Conservation (phyloP, 2,113 vertebrate genomes). For the Cebus imitator region DNA sequence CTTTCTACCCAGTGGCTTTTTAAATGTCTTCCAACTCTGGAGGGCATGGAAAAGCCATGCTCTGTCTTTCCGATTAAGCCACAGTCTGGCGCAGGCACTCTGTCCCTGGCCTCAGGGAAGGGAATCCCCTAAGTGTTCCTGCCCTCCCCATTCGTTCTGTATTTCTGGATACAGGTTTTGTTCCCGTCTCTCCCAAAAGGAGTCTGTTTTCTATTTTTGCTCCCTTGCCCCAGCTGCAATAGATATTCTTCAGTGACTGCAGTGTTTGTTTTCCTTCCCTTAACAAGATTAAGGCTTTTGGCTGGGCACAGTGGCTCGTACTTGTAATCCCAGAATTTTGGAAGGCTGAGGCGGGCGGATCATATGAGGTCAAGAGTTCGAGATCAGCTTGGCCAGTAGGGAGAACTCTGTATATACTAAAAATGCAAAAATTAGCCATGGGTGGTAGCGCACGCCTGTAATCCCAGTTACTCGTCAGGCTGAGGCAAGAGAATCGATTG, state of each 20-base stretch:
- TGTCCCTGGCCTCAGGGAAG: not conserved
- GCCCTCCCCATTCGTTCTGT: accelerated
- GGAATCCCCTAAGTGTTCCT: not conserved
- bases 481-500: too few species aligned
- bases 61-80: not conserved
- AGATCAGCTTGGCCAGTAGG: too few species aligned
- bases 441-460: too few species aligned
- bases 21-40: too few species aligned
- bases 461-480: too few species aligned
- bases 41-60: not conserved
- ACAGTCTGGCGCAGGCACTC: too few species aligned
- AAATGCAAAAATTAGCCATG: too few species aligned
- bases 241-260: not conserved
- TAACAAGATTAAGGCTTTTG: not conserved
- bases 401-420: too few species aligned
- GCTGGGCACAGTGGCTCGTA: accelerated
- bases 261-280: not conserved
- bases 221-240: not conserved
- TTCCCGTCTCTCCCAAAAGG: not conserved
- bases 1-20: not conserved
- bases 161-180: not conserved
- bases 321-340: too few species aligned
- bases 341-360: too few species aligned
- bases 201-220: not conserved
- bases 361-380: too few species aligned